Base-by-base conservation (phyloP, 2,888 invertebrate species). In the Phortica magna region DNA sequence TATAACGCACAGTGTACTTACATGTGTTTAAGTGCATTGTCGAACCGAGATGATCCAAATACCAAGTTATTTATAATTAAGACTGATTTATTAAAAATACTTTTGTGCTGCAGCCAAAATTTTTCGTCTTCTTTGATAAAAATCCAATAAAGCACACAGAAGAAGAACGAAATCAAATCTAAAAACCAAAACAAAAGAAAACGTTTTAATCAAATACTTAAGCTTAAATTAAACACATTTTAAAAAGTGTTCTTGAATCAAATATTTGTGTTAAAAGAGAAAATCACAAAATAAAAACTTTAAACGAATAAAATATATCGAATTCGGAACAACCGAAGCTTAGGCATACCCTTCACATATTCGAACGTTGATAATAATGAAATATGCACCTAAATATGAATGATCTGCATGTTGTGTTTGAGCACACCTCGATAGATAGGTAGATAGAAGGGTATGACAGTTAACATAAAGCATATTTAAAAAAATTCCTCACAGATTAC, bases 31-130 rank as follows among this genome's bases (percentile, higher is more conserved):
- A 82, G 87, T 87, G 85, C 85, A 87, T 88, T 88, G 14, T 42
- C 12, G 19, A 41, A 14, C 17, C 48, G 41, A 57, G 41, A 81
- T 68, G 74, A 83, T 87, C 87, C 85, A 85, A 82, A 73, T 80
- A 83, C 88, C 88, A 87, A 83, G 83, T 86, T 84, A 83, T 85
- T 88, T 89, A 84, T 89, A 89, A 88, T 89, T 89, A 86, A 89
- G 89, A 89, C 89, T 89, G 89, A 89, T 89, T 88, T 88, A 89
- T 88, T 89, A 89, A 79, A 31, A 83, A 84, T 70, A 80, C 61
- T 76, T 70, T 76, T 76, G 76, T 79, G 81, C 83, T 83, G 83
- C 79, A 73, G 73, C 74, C 77, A 76, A 73, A 71, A 42, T 31
- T 39, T 71, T 53, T 55, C 55, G 48, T 76, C 75, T 78, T 74